A percentile compares a stretch with the other conserved stretches of the same genome.
These are phyloP conservation scores for Lates japonicus DNA, from an alignment of 2,797 vertebrate genomes.

Conservation along the genomic window DNA sequence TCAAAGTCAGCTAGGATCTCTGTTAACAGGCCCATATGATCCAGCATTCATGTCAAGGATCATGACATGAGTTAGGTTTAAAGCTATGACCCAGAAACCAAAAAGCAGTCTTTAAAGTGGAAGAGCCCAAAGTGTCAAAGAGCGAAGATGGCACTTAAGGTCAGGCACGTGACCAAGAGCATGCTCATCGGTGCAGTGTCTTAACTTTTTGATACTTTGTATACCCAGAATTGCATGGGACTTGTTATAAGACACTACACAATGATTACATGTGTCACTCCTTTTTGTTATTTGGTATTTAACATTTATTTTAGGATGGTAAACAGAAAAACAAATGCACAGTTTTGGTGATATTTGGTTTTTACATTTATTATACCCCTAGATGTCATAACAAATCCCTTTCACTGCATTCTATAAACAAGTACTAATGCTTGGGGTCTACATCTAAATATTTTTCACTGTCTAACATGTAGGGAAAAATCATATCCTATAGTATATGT, in stretches of 20 bases:
- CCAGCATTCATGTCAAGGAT: too few species aligned
- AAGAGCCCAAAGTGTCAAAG: too few species aligned
- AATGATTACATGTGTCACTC: neutral
- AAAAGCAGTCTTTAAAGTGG: neutral
- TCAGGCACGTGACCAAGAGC: too few species aligned
- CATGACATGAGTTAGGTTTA: too few species aligned
- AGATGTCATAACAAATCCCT: neutral
- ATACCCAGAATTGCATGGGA: neutral
- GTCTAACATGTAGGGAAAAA: neutral
- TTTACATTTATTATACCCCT: neutral
- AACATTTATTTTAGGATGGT: neutral
- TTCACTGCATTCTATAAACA: neutral
- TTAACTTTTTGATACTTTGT: too few species aligned
- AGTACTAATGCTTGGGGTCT: neutral
- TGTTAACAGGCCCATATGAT: too few species aligned
- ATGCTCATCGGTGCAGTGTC: too few species aligned
- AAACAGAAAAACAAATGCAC: neutral
- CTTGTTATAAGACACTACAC: neutral
- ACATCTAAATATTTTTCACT: neutral
- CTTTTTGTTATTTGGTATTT: neutral
- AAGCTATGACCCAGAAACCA: too few species aligned
- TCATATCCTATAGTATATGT: neutral
- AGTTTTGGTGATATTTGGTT: neutral
- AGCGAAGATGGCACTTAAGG: too few species aligned
- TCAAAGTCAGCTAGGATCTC: too few species aligned